Evolutionary conservation across 2,113 vertebrate genomes (phyloP).

Genomic region (Macroglossus sobrinus): DNA sequence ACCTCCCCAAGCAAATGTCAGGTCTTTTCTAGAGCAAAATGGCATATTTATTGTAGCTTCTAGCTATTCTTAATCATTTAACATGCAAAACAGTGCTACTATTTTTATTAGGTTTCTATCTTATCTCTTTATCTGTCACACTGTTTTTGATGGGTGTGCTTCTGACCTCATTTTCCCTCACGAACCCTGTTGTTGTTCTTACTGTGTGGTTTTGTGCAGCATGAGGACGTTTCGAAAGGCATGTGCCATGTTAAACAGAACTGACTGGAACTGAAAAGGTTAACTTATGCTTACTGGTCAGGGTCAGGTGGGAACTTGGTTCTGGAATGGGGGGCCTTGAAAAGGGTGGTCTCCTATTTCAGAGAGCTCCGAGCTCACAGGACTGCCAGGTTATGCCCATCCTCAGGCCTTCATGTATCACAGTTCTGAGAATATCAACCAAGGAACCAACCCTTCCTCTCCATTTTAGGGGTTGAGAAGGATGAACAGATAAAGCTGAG

Average conservation of each 20-base stretch:
- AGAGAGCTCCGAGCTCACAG: neutral
- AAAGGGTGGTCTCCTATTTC: neutral
- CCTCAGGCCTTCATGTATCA: too few relatives aligned
- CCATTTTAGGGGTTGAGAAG: rapidly evolving
- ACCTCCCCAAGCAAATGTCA: neutral
- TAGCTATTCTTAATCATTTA: neutral
- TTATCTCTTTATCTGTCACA: neutral
- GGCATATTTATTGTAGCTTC: neutral
- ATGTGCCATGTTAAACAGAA: neutral
- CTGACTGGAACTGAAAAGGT: neutral
- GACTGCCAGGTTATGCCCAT: neutral
- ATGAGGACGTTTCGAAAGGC: neutral
- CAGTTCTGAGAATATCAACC: neutral
- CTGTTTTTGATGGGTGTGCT: neutral
- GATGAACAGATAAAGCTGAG: neutral
- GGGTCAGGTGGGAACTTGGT: neutral
- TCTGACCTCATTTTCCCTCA: neutral
- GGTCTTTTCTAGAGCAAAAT: neutral
- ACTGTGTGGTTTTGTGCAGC: neutral
- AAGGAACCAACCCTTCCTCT: neutral
- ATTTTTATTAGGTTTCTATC: neutral
- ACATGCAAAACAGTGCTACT: neutral
- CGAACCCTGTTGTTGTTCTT: neutral
- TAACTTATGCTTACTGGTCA: neutral
- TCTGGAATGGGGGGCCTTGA: neutral